phyloP scores from a whole-genome alignment of 2,888 invertebrate species.

The Ormyrus thymus region DNA sequence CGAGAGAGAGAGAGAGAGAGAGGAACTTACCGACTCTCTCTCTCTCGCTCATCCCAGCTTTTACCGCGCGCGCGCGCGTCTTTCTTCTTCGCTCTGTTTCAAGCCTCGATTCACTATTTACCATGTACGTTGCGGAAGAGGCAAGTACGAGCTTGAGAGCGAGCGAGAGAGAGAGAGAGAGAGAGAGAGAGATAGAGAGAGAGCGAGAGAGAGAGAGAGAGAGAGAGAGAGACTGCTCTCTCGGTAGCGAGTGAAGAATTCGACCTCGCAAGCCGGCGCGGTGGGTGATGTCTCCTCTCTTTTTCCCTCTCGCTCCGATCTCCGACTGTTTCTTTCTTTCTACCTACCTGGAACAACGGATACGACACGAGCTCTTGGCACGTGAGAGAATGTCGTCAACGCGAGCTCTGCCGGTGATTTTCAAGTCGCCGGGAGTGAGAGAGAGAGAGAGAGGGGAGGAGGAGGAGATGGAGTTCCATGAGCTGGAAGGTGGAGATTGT shows the following conservation, averaged over 20 bases:
- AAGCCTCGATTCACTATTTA: constrained; percentile 39
- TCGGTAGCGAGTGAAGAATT: constrained; percentile 40
- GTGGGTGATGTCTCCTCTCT: constrained; percentile 50
- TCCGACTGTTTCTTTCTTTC: constrained; percentile 38
- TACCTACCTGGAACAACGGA: constrained; percentile 67
- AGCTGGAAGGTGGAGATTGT: background rate
- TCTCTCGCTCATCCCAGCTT: background rate
- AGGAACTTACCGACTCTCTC: constrained; percentile 34
- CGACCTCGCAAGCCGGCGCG: constrained; percentile 30
- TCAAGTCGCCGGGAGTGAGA: constrained; percentile 7
- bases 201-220: background rate
- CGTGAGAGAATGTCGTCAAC: constrained; percentile 73
- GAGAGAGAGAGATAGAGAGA: background rate
- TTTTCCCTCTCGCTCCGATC: constrained; percentile 3
- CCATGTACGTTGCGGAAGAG: constrained; percentile 29
- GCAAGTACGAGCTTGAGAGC: constrained; percentile 25
- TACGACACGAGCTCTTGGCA: constrained; percentile 68
- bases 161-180: constrained; percentile 1
- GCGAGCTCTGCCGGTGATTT: constrained; percentile 56
- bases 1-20: constrained; percentile 43
- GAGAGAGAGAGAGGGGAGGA: background rate
- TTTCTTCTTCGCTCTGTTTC: constrained; percentile 31
- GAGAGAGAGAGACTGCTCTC: background rate
- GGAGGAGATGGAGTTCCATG: background rate
- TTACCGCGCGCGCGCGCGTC: no score